Evolutionary conservation across 2,888 invertebrate species (phyloP).

Genomic region (Catocala sponsa): DNA sequence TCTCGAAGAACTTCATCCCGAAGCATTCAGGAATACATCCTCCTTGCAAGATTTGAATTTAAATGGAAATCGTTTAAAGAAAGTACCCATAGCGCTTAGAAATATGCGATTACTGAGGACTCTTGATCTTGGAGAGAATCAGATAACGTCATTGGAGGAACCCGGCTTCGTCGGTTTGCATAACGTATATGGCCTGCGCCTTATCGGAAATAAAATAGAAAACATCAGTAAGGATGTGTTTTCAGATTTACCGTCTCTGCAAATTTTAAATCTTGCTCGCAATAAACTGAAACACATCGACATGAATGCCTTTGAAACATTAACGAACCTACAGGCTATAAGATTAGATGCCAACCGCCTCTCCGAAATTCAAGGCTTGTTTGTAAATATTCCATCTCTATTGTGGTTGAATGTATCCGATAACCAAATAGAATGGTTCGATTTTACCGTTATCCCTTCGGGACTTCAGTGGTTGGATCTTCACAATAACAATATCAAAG

Average conservation of each 20-base stretch:
- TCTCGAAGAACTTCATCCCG: constrained; percentile 94
- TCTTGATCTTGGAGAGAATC: constrained; percentile 97
- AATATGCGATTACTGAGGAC: constrained; percentile 95
- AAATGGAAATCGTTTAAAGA: constrained; percentile 94
- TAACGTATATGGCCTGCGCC: constrained; percentile 94
- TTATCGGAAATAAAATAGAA: constrained; percentile 96
- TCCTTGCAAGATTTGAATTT: constrained; percentile 96
- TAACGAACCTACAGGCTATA: constrained; percentile 94
- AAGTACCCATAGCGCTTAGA: constrained; percentile 93
- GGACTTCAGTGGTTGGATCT: constrained; percentile 96
- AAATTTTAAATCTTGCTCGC: constrained; percentile 95
- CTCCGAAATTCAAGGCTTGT: constrained; percentile 94
- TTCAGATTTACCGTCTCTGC: constrained; percentile 93
- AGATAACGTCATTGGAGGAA: constrained; percentile 93
- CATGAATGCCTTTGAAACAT: constrained; percentile 93
- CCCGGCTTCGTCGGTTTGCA: constrained; percentile 94
- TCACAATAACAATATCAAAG: constrained; percentile 94
- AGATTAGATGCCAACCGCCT: constrained; percentile 95
- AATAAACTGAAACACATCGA: constrained; percentile 94
- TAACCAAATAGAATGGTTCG: constrained; percentile 96
- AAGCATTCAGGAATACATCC: constrained; percentile 96
- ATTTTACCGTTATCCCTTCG: constrained; percentile 94
- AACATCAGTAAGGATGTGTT: constrained; percentile 94
- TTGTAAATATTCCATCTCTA: constrained; percentile 94
- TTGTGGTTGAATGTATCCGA: constrained; percentile 97